These are phyloP conservation scores for Sussaba pulchella DNA, from an alignment of 2,888 invertebrate species.

Conservation along the genomic window DNA sequence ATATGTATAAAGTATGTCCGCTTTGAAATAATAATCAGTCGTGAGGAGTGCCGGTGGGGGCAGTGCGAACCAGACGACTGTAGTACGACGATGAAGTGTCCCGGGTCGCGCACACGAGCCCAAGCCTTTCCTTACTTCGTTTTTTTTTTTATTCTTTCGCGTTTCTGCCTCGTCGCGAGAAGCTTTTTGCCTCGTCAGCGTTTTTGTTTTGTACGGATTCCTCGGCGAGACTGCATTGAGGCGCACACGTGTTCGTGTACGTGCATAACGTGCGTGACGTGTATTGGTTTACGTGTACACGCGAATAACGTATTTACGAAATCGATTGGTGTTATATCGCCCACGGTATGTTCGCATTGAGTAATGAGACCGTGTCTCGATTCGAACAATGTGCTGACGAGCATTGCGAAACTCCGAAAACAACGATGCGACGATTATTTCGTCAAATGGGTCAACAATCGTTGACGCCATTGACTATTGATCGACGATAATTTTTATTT, in stretches of 20 bases:
- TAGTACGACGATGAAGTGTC: slow-evolving; percentile 39
- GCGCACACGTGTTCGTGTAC: background rate
- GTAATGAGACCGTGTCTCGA: slow-evolving; percentile 34
- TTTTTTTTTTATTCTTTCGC: slow-evolving; percentile 25
- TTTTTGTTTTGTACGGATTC: slow-evolving; percentile 60
- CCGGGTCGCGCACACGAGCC: slow-evolving; percentile 43
- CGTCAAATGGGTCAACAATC: slow-evolving; percentile 8
- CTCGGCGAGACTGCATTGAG: slow-evolving; percentile 21
- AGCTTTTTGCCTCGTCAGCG: slow-evolving; percentile 56
- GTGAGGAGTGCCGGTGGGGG: slow-evolving; percentile 54
- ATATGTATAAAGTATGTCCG: slow-evolving; percentile 20
- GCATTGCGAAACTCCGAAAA: slow-evolving; percentile 41
- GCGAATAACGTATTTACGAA: slow-evolving; percentile 24
- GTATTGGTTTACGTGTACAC: background rate
- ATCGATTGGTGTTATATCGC: slow-evolving; percentile 24
- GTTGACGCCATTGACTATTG: background rate
- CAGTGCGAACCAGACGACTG: slow-evolving; percentile 27
- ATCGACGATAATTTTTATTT: too few species aligned
- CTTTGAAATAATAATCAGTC: slow-evolving; percentile 64
- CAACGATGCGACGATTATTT: background rate
- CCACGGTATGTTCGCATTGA: slow-evolving; percentile 11
- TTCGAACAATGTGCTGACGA: slow-evolving; percentile 46
- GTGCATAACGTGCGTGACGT: too few species aligned
- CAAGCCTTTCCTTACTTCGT: slow-evolving; percentile 26
- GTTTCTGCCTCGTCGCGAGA: slow-evolving; percentile 10